Base-by-base conservation (phyloP, 2,888 invertebrate species). In the Pachycephus smyrnensis region DNA sequence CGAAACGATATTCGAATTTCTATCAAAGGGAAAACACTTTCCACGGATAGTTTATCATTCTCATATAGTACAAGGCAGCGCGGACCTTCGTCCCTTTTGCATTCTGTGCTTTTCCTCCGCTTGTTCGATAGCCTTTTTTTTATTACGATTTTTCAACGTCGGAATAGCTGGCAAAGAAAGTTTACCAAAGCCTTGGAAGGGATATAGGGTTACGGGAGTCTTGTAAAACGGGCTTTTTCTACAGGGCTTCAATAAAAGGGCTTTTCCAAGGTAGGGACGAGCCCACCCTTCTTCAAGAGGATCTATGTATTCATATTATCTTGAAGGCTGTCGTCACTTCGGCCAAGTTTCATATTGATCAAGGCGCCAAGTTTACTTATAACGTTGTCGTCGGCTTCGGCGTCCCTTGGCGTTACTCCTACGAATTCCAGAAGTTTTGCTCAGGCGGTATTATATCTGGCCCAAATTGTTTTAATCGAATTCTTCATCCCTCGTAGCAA, bases 311-410 rank as follows among this genome's bases (percentile, higher is more conserved):
- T 82, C 83, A 79, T 84, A 84, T 85, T 87, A 86, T 86, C 84
- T 80, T 75, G 75, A 55, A 81, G 79, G 76, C 69, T 76, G 79
- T 76, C 77, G 85, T 82, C 82, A 81, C 81, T 82, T 85, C 73
- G 78, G 78, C 82, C 81, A 86, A 86, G 78, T 85, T 84, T 80
- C 80, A 74, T 85, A 87, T 87, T 82, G 85, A 86, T 84, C 85
- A 78, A 71, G 33, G 23, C 71, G 73, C 78, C 73, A 73, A 77
- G 80, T 83, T 82, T 82, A 81, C 31, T 71, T 71, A 30, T 71
- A 71, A 32, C 71, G n/a, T 71, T 71, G 71, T 55, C 30, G 71
- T 30, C 71, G 31, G 40, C 40, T 6, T 55, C 40, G 40, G 23
- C 23, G 23, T 55, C 23, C 40, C n/a, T n/a, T n/a, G 23, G 0